Evolutionary conservation across 2,888 invertebrate species (phyloP), one percentile per base, ranked within the genome.

Genomic region (Calameuta idolon): DNA sequence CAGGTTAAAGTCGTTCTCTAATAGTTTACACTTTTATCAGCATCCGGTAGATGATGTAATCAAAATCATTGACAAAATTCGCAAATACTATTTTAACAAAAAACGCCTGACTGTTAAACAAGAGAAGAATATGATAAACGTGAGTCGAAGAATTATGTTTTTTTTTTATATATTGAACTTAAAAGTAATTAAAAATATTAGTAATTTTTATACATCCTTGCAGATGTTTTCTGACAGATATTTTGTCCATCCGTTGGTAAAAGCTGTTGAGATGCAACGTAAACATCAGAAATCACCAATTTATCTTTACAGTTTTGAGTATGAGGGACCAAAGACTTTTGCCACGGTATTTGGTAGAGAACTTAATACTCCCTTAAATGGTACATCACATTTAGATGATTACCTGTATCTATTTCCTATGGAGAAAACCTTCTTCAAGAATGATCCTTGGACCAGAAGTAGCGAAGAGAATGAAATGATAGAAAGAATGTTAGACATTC

Each of bases 171-270:
- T 34, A 71, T 71, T 31, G 15, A 34, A 12, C 30, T 34, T 9
- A 30, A 74, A 74, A 12, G 12, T 34, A 4, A 34, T 37, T 74
- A 34, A 35, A 35, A 35, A 74, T 74, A 33, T 74, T 74, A 33
- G 15, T 34, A n/a, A 30, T 12, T 23, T 74, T 33, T 23, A 9
- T 9, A 9, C 23, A 55, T 55, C 9, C 23, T 55, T 55, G 55
- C 23, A 78, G 78, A 73, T 78, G 73, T 76, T 78, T n/a, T 78
- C 78, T 12, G 78, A 78, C 30, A n/a, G 78, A 73, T 78, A 75
- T 69, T 78, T 78, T 34, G 34, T n/a, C 33, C 73, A 76, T n/a
- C 78, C 78, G 0, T 69, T 78, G 75, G 40, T 30, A 2, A 71
- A 76, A 33, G 15, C 73, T 33, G 37, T 76, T 15, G 73, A 35